These are phyloP conservation scores for Fringilla coelebs DNA, from an alignment of 2,797 vertebrate species.

Conservation along the genomic window DNA sequence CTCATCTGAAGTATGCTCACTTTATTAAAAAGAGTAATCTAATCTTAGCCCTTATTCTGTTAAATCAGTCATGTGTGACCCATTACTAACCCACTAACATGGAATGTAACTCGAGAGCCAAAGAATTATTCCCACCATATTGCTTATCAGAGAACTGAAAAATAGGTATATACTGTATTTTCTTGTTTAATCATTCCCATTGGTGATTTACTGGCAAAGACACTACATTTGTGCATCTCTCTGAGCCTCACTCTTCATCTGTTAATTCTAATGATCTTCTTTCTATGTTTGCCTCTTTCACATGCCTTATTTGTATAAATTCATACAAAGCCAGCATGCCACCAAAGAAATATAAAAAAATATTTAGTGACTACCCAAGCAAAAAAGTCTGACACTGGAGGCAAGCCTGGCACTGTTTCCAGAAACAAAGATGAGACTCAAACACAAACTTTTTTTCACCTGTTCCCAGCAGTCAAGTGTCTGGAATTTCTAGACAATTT, in stretches of 20 bases:
- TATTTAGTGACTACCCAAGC: neutral
- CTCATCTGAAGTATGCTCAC: slow-evolving; percentile 25
- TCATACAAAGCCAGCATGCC: neutral
- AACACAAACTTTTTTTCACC: neutral
- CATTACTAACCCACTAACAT: slow-evolving; percentile 64
- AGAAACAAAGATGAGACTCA: neutral
- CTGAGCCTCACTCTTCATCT: neutral
- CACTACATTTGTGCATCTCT: slow-evolving; percentile 19
- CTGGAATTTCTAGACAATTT: neutral
- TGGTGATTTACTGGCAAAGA: slow-evolving; percentile 57
- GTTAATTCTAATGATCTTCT: slow-evolving; percentile 39
- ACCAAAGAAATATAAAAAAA: neutral
- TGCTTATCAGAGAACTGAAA: slow-evolving; percentile 58
- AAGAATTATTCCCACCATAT: slow-evolving; percentile 62
- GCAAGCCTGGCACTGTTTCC: neutral
- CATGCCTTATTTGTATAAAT: neutral
- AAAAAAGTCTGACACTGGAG: neutral
- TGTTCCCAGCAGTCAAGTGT: neutral
- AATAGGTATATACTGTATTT: slow-evolving; percentile 53
- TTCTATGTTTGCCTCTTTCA: neutral
- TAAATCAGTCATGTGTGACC: slow-evolving; percentile 65
- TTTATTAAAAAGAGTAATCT: slow-evolving; percentile 70
- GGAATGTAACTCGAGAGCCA: slow-evolving; percentile 56
- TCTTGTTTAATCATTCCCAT: slow-evolving; percentile 46
- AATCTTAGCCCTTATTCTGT: slow-evolving; percentile 63